Evolutionary conservation across 2,888 invertebrate species (phyloP).

Genomic region (Ptilodon capucinus): DNA sequence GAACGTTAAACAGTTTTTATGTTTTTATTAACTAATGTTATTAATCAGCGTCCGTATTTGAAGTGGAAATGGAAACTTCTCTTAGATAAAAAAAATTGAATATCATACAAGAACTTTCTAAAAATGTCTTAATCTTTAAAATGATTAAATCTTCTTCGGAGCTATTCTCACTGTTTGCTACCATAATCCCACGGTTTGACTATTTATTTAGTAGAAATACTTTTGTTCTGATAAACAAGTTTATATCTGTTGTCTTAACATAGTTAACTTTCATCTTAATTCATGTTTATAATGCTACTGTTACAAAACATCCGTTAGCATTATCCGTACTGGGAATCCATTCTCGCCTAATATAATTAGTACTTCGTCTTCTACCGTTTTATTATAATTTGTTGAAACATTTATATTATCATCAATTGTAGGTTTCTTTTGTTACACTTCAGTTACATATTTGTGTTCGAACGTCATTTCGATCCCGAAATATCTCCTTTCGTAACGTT

Average conservation of each 20-base stretch:
- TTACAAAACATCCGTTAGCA: background rate
- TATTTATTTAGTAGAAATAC: slow-evolving; percentile 30
- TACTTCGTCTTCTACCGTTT: no score
- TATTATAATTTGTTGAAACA: no score
- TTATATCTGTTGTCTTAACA: slow-evolving; percentile 26
- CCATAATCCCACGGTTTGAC: slow-evolving; percentile 42
- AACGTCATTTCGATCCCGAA: no score
- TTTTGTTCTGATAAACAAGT: slow-evolving; percentile 31
- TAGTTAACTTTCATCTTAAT: slow-evolving; percentile 40
- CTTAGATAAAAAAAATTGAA: slow-evolving; percentile 1
- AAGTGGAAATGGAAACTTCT: background rate
- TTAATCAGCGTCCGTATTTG: background rate
- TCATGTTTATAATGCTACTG: slow-evolving; percentile 3
- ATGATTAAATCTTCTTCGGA: slow-evolving; percentile 27
- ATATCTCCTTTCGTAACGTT: background rate
- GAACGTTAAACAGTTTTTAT: slow-evolving; percentile 27
- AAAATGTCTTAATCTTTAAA: slow-evolving; percentile 31
- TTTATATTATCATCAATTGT: no score
- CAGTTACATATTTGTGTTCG: no score
- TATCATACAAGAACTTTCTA: slow-evolving; percentile 40
- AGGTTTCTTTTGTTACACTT: no score
- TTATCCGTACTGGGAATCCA: no score
- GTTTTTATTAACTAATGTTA: background rate
- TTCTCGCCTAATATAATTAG: no score
- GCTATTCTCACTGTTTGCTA: slow-evolving; percentile 32